phyloP scores from a whole-genome alignment of 2,113 vertebrate species.

The Tamias sibiricus region DNA sequence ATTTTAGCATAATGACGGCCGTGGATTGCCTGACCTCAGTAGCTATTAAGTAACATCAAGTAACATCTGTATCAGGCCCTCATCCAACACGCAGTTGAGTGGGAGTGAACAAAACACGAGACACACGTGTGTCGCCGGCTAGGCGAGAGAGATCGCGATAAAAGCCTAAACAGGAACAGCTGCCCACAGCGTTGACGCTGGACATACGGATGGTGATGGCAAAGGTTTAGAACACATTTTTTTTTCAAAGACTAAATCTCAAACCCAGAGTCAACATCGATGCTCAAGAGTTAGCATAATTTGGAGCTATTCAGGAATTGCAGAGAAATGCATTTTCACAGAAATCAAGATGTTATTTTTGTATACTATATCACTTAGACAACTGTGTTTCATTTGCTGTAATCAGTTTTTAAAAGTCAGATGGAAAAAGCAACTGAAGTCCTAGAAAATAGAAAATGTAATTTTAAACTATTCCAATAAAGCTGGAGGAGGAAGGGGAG shows the following conservation, averaged over 20 bases:
- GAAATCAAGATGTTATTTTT: slow-evolving; percentile 99
- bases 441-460: slow-evolving; percentile 99
- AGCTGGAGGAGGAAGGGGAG: slow-evolving; percentile 99
- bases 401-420: slow-evolving; percentile 99
- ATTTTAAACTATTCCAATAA: slow-evolving; percentile 99
- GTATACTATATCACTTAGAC: slow-evolving; percentile 99
- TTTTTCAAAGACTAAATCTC: slow-evolving; percentile 87
- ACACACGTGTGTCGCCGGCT: slow-evolving; percentile 86
- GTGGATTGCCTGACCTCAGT: slow-evolving; percentile 96
- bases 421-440: slow-evolving; percentile 99
- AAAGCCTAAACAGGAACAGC: slow-evolving; percentile 83
- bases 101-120: slow-evolving; percentile 90
- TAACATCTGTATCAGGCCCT: slow-evolving; percentile 93
- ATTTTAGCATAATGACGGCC: slow-evolving; percentile 93
- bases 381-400: slow-evolving; percentile 99
- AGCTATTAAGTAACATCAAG: slow-evolving; percentile 92
- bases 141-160: slow-evolving; percentile 82
- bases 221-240: slow-evolving; percentile 88
- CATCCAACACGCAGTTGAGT: slow-evolving; percentile 90
- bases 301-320: slow-evolving; percentile 95
- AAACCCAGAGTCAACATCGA: slow-evolving; percentile 91
- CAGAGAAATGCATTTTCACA: slow-evolving; percentile 99
- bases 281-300: slow-evolving; percentile 92
- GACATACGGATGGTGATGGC: slow-evolving; percentile 88
- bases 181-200: slow-evolving; percentile 85